These are phyloP conservation scores for Platycercus adscitus DNA, from an alignment of 2,113 vertebrate genomes.

Conservation along the genomic window DNA sequence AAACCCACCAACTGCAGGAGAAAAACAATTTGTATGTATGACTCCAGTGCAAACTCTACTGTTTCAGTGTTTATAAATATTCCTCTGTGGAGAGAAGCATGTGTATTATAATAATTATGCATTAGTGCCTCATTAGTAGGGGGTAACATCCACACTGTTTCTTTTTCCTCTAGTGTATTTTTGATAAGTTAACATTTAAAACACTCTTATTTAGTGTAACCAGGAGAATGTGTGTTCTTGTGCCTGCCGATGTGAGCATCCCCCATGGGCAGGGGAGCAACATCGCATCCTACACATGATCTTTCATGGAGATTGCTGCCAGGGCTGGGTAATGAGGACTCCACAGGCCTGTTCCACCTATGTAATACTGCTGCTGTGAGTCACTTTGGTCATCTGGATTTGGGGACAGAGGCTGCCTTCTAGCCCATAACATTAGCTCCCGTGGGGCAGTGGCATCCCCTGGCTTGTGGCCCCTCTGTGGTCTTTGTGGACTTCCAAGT, in stretches of 20 bases:
- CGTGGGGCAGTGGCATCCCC: accelerated
- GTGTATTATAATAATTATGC: slow-evolving; percentile 82
- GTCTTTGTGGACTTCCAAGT: accelerated
- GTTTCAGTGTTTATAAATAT: slow-evolving; percentile 81
- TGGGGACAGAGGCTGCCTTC: neutral
- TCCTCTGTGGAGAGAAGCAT: slow-evolving; percentile 76
- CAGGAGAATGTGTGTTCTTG: neutral
- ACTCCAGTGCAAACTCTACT: slow-evolving; percentile 63
- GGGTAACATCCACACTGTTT: slow-evolving; percentile 74
- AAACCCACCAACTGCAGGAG: slow-evolving; percentile 61
- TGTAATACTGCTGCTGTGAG: accelerated
- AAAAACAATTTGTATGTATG: slow-evolving; percentile 70
- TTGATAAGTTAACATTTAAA: slow-evolving; percentile 76
- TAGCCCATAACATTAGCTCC: accelerated
- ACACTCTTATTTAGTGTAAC: slow-evolving; percentile 70
- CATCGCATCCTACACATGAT: accelerated
- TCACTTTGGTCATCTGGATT: accelerated
- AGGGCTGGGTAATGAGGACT: neutral
- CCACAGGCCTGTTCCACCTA: accelerated
- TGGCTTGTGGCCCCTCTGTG: accelerated
- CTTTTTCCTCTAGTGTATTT: slow-evolving; percentile 80
- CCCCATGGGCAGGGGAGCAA: accelerated
- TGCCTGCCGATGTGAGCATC: neutral
- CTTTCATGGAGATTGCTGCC: accelerated
- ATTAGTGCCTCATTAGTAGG: slow-evolving; percentile 83